phyloP scores from a whole-genome alignment of 2,113 vertebrate species.

The Oreochromis niloticus region DNA sequence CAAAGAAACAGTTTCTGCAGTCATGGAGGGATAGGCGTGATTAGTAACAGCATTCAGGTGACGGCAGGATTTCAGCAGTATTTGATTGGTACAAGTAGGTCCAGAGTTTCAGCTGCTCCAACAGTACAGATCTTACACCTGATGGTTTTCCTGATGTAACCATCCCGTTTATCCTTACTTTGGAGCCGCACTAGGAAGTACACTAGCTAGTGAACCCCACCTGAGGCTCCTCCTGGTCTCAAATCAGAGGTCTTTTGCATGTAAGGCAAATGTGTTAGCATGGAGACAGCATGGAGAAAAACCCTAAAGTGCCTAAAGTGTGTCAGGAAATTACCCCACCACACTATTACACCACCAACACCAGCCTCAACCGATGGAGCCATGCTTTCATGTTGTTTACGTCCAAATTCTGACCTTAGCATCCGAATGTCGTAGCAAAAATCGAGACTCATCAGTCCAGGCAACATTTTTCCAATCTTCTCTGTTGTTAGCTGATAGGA shows the following conservation, averaged over 20 bases:
- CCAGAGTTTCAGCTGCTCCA: neutral
- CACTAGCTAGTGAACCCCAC: neutral
- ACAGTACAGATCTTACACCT: neutral
- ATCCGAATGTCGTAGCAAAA: neutral
- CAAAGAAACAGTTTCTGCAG: neutral
- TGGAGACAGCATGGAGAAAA: neutral
- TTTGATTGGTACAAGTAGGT: neutral
- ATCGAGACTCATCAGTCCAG: neutral
- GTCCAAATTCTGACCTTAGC: neutral
- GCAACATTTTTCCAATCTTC: neutral
- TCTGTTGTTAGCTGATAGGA: neutral
- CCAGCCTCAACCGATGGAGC: accelerated
- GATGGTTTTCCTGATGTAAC: neutral
- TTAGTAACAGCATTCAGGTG: neutral
- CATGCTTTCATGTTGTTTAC: neutral
- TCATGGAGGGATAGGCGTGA: neutral
- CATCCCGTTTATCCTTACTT: neutral
- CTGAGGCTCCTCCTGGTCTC: neutral
- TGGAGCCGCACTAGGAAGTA: accelerated
- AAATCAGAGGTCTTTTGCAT: neutral
- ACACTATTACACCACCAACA: neutral
- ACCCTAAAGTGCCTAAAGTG: neutral
- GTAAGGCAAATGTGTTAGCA: neutral
- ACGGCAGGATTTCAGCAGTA: accelerated
- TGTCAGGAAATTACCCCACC: neutral